Conservation (phyloP, 2,797 vertebrate genomes). For the Cynopterus sphinx region DNA sequence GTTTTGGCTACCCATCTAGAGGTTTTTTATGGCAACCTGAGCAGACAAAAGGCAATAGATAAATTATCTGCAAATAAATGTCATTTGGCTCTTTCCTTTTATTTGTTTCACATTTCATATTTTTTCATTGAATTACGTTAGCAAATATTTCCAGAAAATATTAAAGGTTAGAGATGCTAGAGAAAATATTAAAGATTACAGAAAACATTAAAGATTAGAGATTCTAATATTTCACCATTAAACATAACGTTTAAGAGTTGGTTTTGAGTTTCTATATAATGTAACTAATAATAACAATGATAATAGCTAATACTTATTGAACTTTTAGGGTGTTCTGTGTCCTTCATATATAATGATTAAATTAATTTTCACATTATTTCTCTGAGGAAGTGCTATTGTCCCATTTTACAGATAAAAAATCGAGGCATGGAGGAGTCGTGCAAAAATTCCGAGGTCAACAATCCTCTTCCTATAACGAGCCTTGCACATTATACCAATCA, state of each 20-base stretch:
- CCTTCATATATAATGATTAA: background rate
- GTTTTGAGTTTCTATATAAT: background rate
- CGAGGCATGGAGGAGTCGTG: background rate
- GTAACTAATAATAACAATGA: background rate
- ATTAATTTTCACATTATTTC: background rate
- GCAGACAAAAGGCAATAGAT: background rate
- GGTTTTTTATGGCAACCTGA: background rate
- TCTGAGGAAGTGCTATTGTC: background rate
- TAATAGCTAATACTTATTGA: background rate
- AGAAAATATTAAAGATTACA: background rate
- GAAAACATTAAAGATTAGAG: background rate
- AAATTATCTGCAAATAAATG: constrained; percentile 9
- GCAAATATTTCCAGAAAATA: background rate
- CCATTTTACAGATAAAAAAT: background rate
- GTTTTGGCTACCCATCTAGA: background rate
- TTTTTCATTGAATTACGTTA: background rate
- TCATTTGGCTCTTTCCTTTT: background rate
- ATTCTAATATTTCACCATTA: background rate
- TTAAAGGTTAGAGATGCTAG: background rate
- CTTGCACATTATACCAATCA: background rate
- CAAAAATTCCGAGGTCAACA: background rate
- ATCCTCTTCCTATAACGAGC: background rate
- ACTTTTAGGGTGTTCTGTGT: background rate
- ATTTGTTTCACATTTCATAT: background rate
- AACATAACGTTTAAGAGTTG: background rate